Evolutionary conservation across 2,888 invertebrate species (phyloP), one percentile per base, ranked within the genome.

Genomic region (Brenthis ino): DNA sequence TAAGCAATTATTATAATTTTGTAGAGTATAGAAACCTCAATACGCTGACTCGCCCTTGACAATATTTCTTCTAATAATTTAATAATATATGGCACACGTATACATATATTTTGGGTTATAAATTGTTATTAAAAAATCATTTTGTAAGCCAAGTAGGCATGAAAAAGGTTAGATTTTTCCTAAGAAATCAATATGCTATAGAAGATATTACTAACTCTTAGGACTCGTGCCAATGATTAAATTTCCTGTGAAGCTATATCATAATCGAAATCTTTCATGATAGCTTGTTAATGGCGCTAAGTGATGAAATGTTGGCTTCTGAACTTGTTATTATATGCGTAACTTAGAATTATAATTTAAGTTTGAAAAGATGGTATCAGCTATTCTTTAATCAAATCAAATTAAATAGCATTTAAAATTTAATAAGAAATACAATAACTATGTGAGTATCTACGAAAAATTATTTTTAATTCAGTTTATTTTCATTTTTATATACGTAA

Each of bases 201-300:
- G 56, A 53, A 68, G 67, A 54, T 64, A 60, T 57, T 43, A 63
- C 54, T 51, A 53, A 57, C 65, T 63, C 20, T 43, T 14, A 64
- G 54, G 20, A 58, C 55, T 55, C 58, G 65, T 58, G 58, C 69
- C 68, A 48, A 43, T 57, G 71, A 65, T 64, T 71, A 68, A 71
- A 69, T 68, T 69, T 69, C 63, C 71, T 65, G 57, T 50, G 57
- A 71, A 55, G 65, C 28, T 54, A 47, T 71, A 71, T 71, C 69
- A 68, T 71, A 71, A 69, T 66, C 63, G 63, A 71, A 71, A 69
- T 71, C 71, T 71, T 66, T 65, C 16, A 37, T 53, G 61, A 71
- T 71, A 68, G 68, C 68, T 57, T 68, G 47, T 68, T 66, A 64
- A 66, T 64, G 67, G 58, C 14, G 16, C 33, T 50, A 58, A 68